These are phyloP conservation scores for Rhynchomys soricoides DNA, from an alignment of 2,113 vertebrate genomes.

Conservation along the genomic window DNA sequence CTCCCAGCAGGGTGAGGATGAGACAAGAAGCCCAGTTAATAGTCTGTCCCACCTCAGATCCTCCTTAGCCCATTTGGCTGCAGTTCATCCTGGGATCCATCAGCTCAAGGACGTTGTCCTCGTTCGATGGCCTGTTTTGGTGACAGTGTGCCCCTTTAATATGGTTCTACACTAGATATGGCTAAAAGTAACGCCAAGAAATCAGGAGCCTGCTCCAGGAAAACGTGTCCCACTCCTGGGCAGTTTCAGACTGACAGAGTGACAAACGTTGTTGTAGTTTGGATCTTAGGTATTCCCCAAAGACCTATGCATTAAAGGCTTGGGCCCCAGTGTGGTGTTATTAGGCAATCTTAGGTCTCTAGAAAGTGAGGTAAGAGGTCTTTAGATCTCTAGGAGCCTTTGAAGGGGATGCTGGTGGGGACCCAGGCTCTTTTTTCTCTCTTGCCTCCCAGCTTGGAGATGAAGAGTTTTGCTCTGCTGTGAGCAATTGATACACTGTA, in stretches of 20 bases:
- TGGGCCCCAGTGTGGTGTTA: too few relatives aligned
- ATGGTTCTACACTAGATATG: background rate
- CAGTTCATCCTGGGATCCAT: background rate
- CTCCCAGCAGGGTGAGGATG: background rate
- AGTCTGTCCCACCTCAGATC: background rate
- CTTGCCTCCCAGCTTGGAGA: background rate
- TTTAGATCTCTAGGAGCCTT: background rate
- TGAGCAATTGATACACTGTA: background rate
- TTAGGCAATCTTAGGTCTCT: background rate
- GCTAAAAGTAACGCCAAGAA: background rate
- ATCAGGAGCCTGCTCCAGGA: background rate
- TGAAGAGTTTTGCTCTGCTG: background rate
- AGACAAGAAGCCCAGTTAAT: background rate
- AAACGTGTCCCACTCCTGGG: background rate
- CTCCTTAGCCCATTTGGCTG: background rate
- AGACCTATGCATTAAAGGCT: background rate
- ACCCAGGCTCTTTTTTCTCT: background rate
- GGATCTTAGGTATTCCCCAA: background rate
- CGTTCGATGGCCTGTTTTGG: background rate
- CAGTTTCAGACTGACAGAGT: background rate
- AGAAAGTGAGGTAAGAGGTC: background rate
- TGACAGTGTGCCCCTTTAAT: background rate
- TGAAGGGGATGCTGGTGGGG: background rate
- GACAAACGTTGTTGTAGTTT: background rate
- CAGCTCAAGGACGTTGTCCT: background rate